phyloP scores from a whole-genome alignment of 1,140 invertebrate species.

The Zeugodacus cucurbitae region DNA sequence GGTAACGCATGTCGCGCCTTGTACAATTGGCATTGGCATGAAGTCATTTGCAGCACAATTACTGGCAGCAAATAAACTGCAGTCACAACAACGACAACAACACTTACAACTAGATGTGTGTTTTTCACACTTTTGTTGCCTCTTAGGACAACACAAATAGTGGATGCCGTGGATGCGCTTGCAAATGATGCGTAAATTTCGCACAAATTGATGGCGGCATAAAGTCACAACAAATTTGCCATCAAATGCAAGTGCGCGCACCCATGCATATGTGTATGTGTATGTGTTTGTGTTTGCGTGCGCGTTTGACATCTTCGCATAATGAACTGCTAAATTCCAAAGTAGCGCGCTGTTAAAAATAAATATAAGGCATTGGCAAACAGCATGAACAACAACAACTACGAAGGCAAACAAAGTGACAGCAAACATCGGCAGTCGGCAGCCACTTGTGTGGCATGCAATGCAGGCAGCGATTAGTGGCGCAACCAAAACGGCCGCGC shows the following conservation, averaged over 20 bases:
- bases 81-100: neutral
- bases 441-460: slow-evolving; percentile 40
- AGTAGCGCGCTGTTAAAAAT: slow-evolving; percentile 21
- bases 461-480: neutral
- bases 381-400: neutral
- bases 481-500: neutral
- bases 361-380: slow-evolving; percentile 13
- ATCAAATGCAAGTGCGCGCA: neutral
- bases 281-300: neutral
- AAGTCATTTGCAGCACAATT: neutral
- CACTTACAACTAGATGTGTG: no score
- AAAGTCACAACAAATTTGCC: slow-evolving; percentile 31
- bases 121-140: slow-evolving; percentile 6
- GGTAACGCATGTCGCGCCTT: neutral
- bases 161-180: neutral
- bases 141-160: neutral
- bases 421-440: neutral
- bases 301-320: slow-evolving; percentile 39
- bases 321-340: slow-evolving; percentile 44
- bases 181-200: slow-evolving; percentile 37
- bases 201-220: slow-evolving; percentile 30
- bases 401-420: neutral
- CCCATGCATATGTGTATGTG: neutral
- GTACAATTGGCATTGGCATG: neutral
- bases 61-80: neutral